Evolutionary conservation across 2,113 vertebrate species (phyloP).

Genomic region (Albula glossodonta): DNA sequence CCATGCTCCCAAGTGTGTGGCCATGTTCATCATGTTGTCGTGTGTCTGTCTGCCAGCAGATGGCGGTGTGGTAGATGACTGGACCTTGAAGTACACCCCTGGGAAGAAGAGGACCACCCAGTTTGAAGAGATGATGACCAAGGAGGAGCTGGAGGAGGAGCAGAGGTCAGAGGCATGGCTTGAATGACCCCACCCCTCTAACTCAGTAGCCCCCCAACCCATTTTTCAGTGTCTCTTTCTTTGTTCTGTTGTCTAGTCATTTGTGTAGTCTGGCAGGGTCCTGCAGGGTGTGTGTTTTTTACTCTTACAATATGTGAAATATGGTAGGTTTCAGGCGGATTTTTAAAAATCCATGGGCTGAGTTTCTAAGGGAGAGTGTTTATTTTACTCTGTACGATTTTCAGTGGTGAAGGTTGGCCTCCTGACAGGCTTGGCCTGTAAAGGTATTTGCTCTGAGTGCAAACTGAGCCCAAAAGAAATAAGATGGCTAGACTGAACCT

Average conservation of each 20-base stretch:
- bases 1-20: neutral
- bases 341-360: neutral
- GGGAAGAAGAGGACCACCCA: slow-evolving; percentile 80
- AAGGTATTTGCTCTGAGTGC: too few species aligned
- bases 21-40: neutral
- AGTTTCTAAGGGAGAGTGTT: too few species aligned
- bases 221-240: neutral
- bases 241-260: neutral
- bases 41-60: slow-evolving; percentile 40
- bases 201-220: neutral
- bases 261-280: neutral
- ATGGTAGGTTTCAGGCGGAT: neutral
- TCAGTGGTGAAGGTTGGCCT: too few species aligned
- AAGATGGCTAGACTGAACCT: too few species aligned
- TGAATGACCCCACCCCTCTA: neutral
- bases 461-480: too few species aligned
- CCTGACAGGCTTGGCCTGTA: too few species aligned
- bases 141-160: slow-evolving; percentile 88
- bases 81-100: slow-evolving; percentile 75
- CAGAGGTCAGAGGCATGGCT: slow-evolving; percentile 75
- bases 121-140: slow-evolving; percentile 82
- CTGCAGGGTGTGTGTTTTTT: neutral
- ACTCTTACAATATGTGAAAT: neutral
- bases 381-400: too few species aligned
- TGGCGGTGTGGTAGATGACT: slow-evolving; percentile 51